Evolutionary conservation across 2,888 invertebrate genomes (phyloP), one percentile per base, ranked within the genome.

Genomic region (Folsomia manolachei): DNA sequence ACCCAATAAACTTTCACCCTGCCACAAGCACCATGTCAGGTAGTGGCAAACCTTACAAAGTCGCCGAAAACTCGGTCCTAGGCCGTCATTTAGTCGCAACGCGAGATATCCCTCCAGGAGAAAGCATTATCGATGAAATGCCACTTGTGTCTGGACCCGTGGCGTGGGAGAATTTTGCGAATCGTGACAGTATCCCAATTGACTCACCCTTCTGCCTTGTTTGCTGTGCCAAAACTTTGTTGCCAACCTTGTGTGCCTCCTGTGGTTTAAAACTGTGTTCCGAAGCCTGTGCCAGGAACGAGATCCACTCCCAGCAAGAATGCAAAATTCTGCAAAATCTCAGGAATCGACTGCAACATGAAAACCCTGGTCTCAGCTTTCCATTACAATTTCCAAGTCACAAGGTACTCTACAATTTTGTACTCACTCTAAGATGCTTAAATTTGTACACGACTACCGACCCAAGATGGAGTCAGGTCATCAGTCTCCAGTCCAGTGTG

Each of bases 81-180:
- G 80, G 80, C 27, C 71, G 80, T 18, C 72, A 78, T 60, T 70
- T 79, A 27, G 71, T 75, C 56, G 78, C 80, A 25, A 56, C 67
- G 39, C 66, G 70, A 69, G 72, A 75, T 51, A 78, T 80, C 51
- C 24, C 61, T 19, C 69, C 77, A 1, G 80, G 80, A 60, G 77
- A 77, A 71, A 51, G 71, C 4, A 75, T 80, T 23, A 71, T 79
- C 52, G 76, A 76, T 51, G 78, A 80, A 27, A 72, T 71, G 2
- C 69, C 78, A 1, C 53, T 80, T 9, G 51, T 79, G 2, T 52
- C 70, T 19, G 75, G 78, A 4, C 78, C 80, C 19, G 73, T 70
- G 39, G 61, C 52, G n/a, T 25, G 56, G 51, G 62, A 56, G 21
- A n/a, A n/a, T n/a, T 51, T 9, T 51, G 51, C 9, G 51, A 18